Percentiles rank a stretch among this genome's conserved stretches.
Conservation (phyloP, 2,113 vertebrate genomes). For the Fulica atra region DNA sequence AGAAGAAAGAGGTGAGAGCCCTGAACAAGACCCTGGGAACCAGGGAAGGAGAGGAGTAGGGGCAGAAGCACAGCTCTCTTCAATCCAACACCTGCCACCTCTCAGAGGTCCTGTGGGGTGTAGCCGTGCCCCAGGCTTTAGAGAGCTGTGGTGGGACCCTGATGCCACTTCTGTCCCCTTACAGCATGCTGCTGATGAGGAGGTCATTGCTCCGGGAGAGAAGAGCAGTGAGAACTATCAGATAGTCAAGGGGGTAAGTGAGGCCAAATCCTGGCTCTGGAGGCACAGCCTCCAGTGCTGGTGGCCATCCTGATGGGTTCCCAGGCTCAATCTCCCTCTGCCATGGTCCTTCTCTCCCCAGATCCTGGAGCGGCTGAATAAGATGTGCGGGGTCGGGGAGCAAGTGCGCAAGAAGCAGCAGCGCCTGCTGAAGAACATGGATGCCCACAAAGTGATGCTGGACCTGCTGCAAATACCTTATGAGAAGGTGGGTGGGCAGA, state of each 20-base stretch:
- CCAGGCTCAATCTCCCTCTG: background rate
- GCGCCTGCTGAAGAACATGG: conserved; percentile 95
- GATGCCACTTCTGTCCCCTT: background rate
- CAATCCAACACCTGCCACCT: background rate
- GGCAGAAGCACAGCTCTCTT: background rate
- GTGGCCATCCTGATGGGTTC: background rate
- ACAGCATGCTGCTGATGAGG: conserved; percentile 71
- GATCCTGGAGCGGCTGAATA: conserved; percentile 93
- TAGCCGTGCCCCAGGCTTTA: background rate
- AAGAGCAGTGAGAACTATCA: conserved; percentile 95
- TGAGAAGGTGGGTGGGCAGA: conserved; percentile 83
- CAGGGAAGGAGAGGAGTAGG: rapidly evolving
- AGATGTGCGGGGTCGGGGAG: conserved; percentile 91
- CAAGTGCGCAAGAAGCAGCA: conserved; percentile 97
- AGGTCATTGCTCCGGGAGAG: conserved; percentile 76
- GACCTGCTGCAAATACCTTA: conserved; percentile 96
- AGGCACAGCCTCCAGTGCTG: background rate
- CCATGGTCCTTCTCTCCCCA: conserved; percentile 31
- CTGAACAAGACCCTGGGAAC: background rate
- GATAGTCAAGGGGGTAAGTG: conserved; percentile 90
- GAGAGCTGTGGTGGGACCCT: background rate
- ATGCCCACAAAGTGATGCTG: conserved; percentile 97
- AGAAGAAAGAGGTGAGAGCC: conserved; percentile 81
- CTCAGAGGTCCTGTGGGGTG: rapidly evolving
- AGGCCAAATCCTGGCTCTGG: background rate